A percentile compares a stretch with the other conserved stretches of the same genome.
phyloP scores from a whole-genome alignment of 1,140 invertebrate species.

The Aphaenogaster rudis region DNA sequence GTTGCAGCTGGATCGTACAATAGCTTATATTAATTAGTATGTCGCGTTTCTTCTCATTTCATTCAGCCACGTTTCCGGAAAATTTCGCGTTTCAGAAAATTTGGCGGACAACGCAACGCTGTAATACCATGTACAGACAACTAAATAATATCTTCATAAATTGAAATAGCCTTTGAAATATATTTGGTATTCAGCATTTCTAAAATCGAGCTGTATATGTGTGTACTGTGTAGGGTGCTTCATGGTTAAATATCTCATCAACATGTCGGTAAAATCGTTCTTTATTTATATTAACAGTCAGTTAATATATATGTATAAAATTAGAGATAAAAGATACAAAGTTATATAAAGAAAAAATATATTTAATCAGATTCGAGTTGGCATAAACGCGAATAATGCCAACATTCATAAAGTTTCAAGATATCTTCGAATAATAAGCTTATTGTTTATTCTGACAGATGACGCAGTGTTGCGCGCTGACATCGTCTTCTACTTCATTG shows the following conservation, averaged over 20 bases:
- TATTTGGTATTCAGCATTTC: neutral
- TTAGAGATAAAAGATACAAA: neutral
- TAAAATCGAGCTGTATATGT: neutral
- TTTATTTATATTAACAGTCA: neutral
- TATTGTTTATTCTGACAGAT: neutral
- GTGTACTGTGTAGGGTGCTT: neutral
- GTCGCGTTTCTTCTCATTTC: neutral
- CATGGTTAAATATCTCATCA: neutral
- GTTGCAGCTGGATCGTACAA: neutral
- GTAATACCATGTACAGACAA: neutral
- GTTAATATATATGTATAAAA: neutral
- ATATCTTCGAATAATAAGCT: neutral
- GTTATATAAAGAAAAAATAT: neutral
- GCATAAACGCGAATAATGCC: neutral
- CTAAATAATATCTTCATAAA: neutral
- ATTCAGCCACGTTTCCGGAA: neutral
- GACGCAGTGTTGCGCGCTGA: neutral
- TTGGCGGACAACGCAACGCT: neutral
- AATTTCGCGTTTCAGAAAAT: neutral
- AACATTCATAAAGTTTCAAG: too few species aligned
- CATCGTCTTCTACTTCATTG: neutral
- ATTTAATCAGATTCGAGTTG: neutral
- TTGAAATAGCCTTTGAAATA: neutral
- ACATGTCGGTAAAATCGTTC: conserved; percentile 9
- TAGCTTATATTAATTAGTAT: neutral